Base-by-base conservation (phyloP, 30 jellyfish, hydroid and myxozoan genomes). In the Clytia hemisphaerica region DNA sequence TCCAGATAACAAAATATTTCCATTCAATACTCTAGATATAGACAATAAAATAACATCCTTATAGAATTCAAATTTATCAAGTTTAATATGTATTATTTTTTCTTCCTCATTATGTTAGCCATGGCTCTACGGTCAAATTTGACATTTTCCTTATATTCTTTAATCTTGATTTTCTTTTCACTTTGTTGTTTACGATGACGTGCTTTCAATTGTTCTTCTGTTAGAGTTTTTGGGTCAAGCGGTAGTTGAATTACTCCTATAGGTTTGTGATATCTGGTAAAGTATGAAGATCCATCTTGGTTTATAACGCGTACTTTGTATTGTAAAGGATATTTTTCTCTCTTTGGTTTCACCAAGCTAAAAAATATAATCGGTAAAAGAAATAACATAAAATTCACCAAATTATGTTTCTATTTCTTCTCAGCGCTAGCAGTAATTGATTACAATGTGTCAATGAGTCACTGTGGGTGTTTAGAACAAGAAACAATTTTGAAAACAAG, bases 271-370 rank as follows among this genome's bases (percentile, higher is more conserved):
- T 88, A 92, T 9, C 97, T 83, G n/a, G 83, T 65, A 32, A 42
- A 31, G 66, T 80, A 88, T 33, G 95, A 74, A 6, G 93, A 74
- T 3, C 97, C 97, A 71, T 88, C 97, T 21, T 88, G 93, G 45
- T 88, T 88, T 53, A 88, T 61, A 27, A 88, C 67, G 18, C 82
- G 87, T 0, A 88, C 95, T 37, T 80, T 74, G 79, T 88, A 88
- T 80, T 47, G 54, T 15, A 88, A 51, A 0, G 97, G 95, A 48
- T 88, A 88, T 28, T 36, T 54, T 54, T 73, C 63, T 49, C 67
- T 88, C 50, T 69, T 80, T 42, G 83, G 89, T 14, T 95, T 79
- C 24, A 77, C 30, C 34, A 80, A 44, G 76, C 95, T 88, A 72
- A 14, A 59, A 35, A 32, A 21, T 2, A 37, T 36, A 44, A 42